These are phyloP conservation scores for Rhipidura dahli DNA, from an alignment of 2,113 vertebrate genomes.

Conservation along the genomic window DNA sequence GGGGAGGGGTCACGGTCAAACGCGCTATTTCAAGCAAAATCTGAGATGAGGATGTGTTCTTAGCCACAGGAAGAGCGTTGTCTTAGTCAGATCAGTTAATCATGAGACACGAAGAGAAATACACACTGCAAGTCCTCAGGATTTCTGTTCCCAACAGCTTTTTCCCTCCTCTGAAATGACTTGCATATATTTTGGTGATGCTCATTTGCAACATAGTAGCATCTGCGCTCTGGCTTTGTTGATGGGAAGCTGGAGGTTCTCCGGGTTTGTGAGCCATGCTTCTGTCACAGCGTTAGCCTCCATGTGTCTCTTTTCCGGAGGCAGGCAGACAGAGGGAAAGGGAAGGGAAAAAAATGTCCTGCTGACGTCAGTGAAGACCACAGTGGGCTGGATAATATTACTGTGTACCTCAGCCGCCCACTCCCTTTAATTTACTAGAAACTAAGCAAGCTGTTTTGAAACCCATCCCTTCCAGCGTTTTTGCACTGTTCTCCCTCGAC, in stretches of 20 bases:
- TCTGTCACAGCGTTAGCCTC: slow-evolving; percentile 28
- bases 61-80: slow-evolving; percentile 64
- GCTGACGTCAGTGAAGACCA: slow-evolving; percentile 71
- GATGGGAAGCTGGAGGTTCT: slow-evolving; percentile 41
- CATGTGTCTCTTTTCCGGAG: slow-evolving; percentile 7
- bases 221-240: neutral
- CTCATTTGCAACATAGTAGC: neutral
- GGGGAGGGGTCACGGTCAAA: neutral
- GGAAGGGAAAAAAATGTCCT: neutral
- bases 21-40: slow-evolving; percentile 49
- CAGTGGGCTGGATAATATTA: slow-evolving; percentile 60
- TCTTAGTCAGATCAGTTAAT: slow-evolving; percentile 59
- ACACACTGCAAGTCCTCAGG: neutral
- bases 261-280: neutral
- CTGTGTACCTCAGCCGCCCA: slow-evolving; percentile 59
- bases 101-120: slow-evolving; percentile 24
- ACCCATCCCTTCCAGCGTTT: slow-evolving; percentile 34
- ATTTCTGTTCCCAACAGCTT: slow-evolving; percentile 42
- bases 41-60: slow-evolving; percentile 54
- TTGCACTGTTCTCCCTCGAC: slow-evolving; percentile 24
- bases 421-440: slow-evolving; percentile 73
- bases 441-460: slow-evolving; percentile 62
- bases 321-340: neutral
- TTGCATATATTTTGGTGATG: slow-evolving; percentile 39
- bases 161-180: slow-evolving; percentile 37